Evolutionary conservation across 2,888 invertebrate genomes (phyloP).

Genomic region (Drosophila nr. medialis): DNA sequence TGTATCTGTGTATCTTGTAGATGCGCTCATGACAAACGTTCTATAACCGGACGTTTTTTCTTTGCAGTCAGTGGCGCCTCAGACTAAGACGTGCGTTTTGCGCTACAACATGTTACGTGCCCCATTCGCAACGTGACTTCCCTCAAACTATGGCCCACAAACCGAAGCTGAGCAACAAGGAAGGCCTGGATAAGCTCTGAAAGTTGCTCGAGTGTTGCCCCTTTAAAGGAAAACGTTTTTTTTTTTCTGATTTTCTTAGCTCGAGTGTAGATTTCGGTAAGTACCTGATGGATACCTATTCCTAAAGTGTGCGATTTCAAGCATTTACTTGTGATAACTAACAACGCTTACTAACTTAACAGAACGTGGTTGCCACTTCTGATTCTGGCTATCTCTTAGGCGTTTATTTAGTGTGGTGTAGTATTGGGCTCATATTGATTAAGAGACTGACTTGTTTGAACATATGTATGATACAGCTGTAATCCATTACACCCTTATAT

Average conservation of each 20-base stretch:
- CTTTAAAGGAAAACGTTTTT: background rate
- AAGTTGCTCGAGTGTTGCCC: conserved; percentile 9
- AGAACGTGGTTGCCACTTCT: background rate
- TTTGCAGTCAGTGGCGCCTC: conserved; percentile 70
- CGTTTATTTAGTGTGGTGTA: background rate
- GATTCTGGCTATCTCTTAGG: background rate
- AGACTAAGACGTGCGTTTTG: conserved; percentile 59
- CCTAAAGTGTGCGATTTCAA: background rate
- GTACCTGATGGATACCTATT: background rate
- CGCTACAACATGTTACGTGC: conserved; percentile 64
- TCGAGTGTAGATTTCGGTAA: background rate
- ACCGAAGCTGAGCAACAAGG: background rate
- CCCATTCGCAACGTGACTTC: conserved; percentile 72
- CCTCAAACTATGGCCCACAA: conserved; percentile 64
- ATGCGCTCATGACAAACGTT: conserved; percentile 53
- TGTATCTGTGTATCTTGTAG: conserved; percentile 25
- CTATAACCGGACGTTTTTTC: conserved; percentile 63
- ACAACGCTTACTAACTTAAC: background rate
- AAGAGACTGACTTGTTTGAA: background rate
- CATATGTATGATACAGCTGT: background rate
- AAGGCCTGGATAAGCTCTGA: background rate
- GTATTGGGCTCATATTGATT: background rate
- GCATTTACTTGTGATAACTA: background rate
- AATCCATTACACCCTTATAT: background rate
- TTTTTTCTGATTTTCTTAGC: background rate